Percentiles rank a stretch among this genome's conserved stretches.
These are phyloP conservation scores for Hedychridium roseum DNA, from an alignment of 2,888 invertebrate genomes.

Conservation along the genomic window DNA sequence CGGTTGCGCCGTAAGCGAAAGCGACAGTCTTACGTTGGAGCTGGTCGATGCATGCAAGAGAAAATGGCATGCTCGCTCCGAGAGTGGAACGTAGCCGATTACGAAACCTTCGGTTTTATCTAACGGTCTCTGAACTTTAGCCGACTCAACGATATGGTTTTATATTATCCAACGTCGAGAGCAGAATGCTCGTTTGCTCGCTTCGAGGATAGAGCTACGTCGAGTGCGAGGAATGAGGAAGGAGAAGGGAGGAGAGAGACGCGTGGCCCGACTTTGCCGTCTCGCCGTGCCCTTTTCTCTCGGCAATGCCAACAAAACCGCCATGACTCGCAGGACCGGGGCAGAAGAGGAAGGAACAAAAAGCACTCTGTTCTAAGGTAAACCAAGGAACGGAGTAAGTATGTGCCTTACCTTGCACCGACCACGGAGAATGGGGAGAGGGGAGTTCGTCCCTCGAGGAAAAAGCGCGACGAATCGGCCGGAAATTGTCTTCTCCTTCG, in stretches of 20 bases:
- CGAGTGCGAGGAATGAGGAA: constrained; percentile 2
- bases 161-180: no score
- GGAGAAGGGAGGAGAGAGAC: constrained; percentile 1
- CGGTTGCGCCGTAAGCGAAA: constrained; percentile 20
- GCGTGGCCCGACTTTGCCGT: neutral
- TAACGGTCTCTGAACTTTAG: no score
- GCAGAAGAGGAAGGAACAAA: constrained; percentile 42
- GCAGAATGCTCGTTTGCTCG: no score
- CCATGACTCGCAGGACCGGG: constrained; percentile 47
- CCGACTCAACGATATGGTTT: no score
- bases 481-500: constrained; percentile 58
- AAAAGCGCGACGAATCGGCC: constrained; percentile 58
- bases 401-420: constrained; percentile 28
- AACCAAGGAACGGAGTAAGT: constrained; percentile 37
- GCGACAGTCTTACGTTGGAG: constrained; percentile 24
- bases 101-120: no score
- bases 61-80: neutral
- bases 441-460: constrained; percentile 22
- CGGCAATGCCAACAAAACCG: constrained; percentile 39
- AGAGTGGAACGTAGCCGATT: neutral
- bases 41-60: neutral
- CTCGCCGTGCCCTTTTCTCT: neutral
- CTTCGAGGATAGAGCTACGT: neutral
- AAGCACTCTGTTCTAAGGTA: constrained; percentile 54
- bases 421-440: constrained; percentile 5